Evolutionary conservation across 2,888 invertebrate genomes (phyloP).

Genomic region (Coleophora deauratella): DNA sequence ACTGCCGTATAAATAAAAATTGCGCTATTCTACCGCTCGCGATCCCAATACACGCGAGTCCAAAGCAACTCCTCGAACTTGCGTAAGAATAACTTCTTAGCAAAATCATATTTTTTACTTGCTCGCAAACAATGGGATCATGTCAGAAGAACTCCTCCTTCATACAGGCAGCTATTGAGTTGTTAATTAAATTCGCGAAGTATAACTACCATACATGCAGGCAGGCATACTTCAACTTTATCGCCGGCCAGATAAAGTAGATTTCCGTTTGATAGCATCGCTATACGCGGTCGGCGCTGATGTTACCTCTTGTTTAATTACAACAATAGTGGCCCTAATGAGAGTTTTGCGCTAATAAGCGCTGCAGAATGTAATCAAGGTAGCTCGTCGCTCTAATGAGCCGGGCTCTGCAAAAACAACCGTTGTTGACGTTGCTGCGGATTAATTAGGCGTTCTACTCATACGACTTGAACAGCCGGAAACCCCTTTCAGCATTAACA

Average conservation of each 20-base stretch:
- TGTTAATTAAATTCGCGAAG: conserved; percentile 70
- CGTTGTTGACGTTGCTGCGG: conserved; percentile 64
- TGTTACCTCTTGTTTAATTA: conserved; percentile 69
- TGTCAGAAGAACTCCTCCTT: conserved; percentile 63
- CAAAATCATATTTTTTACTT: conserved; percentile 59
- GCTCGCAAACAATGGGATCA: conserved; percentile 63
- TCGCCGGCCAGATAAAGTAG: conserved; percentile 31
- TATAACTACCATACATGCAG: conserved; percentile 29
- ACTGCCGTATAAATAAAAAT: too few relatives aligned
- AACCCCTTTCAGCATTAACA: conserved; percentile 22
- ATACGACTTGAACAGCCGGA: conserved; percentile 32
- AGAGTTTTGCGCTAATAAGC: conserved; percentile 72
- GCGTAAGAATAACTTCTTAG: conserved; percentile 63
- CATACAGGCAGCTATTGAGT: conserved; percentile 62
- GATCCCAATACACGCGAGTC: conserved; percentile 20
- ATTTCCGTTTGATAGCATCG: conserved; percentile 29
- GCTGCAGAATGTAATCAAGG: conserved; percentile 73
- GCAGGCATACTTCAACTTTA: conserved; percentile 23
- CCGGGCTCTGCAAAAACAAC: conserved; percentile 70
- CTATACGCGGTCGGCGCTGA: conserved; percentile 31
- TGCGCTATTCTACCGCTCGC: conserved; percentile 22
- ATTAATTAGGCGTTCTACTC: conserved; percentile 67
- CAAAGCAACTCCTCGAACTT: conserved; percentile 55
- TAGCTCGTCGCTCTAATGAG: conserved; percentile 71
- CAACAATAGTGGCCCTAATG: conserved; percentile 73